Evolutionary conservation across 1,140 invertebrate species (phyloP).

Genomic region (Panonychus citri): DNA sequence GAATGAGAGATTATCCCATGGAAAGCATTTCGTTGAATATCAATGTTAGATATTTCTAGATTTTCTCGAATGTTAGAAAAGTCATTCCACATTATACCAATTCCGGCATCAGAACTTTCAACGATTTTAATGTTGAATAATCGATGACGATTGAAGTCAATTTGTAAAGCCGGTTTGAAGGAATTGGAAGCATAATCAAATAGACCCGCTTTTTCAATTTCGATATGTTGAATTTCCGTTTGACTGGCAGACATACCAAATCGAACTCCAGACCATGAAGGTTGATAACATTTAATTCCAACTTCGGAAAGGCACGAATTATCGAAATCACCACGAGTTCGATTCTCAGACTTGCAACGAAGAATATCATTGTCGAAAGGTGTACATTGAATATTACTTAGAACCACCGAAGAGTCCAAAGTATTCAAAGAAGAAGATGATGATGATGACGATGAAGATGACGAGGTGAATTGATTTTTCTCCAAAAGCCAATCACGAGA

Average conservation of each 20-base stretch:
- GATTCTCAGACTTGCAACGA: constrained; percentile 50
- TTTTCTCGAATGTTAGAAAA: constrained; percentile 53
- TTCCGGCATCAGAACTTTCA: constrained; percentile 61
- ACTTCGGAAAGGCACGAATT: constrained; percentile 64
- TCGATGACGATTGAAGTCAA: constrained; percentile 82
- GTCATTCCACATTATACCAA: constrained; percentile 68
- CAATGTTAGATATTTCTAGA: constrained; percentile 61
- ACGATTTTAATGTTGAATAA: constrained; percentile 54
- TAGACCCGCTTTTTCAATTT: constrained; percentile 71
- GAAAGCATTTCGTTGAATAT: constrained; percentile 59
- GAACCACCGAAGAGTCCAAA: constrained; percentile 17
- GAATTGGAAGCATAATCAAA: constrained; percentile 70
- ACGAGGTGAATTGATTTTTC: constrained; percentile 20
- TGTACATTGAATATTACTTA: constrained; percentile 64
- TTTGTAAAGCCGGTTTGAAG: constrained; percentile 75
- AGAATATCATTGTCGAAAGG: constrained; percentile 78
- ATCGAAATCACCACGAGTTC: constrained; percentile 42
- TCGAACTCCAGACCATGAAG: constrained; percentile 73
- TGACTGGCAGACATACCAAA: constrained; percentile 64
- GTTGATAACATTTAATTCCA: constrained; percentile 61
- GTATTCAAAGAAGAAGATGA: constrained; percentile 4
- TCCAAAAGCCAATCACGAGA: constrained; percentile 71
- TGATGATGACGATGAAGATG: constrained; percentile 2
- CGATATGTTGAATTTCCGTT: constrained; percentile 61
- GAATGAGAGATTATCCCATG: constrained; percentile 39